These are phyloP conservation scores for Actenoides hombroni DNA, from an alignment of 2,113 vertebrate genomes.

Conservation along the genomic window DNA sequence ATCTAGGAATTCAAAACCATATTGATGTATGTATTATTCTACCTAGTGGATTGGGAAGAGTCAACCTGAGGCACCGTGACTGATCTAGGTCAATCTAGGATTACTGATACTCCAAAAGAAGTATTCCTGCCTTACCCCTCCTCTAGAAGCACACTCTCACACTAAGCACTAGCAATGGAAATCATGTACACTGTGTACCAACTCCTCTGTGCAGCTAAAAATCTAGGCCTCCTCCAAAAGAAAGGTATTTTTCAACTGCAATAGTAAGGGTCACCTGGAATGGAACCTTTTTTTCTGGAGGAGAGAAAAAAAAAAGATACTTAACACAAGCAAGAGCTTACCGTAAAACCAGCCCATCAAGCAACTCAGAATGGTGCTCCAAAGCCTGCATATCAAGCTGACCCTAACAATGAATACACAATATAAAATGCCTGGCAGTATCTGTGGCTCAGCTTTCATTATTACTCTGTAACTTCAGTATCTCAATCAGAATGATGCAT, in stretches of 20 bases:
- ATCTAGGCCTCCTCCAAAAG: background rate
- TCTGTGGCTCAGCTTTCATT: background rate
- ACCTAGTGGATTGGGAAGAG: background rate
- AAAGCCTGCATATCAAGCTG: background rate
- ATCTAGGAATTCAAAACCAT: background rate
- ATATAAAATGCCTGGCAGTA: background rate
- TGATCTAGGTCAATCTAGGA: background rate
- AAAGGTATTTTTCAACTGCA: background rate
- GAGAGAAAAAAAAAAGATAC: background rate
- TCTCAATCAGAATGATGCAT: background rate
- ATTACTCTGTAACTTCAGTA: background rate
- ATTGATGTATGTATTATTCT: background rate
- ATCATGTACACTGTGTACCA: background rate
- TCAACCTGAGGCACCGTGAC: background rate
- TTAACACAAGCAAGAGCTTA: background rate
- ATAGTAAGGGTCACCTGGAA: background rate
- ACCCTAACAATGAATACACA: background rate
- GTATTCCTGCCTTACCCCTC: background rate
- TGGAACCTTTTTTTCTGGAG: background rate
- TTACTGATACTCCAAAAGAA: background rate
- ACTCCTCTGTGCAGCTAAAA: background rate
- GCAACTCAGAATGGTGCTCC: background rate
- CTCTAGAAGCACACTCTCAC: background rate
- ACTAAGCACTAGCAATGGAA: background rate
- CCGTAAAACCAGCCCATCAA: background rate